phyloP scores from a whole-genome alignment of 2,113 vertebrate genomes.

The Hemiprocne comata region DNA sequence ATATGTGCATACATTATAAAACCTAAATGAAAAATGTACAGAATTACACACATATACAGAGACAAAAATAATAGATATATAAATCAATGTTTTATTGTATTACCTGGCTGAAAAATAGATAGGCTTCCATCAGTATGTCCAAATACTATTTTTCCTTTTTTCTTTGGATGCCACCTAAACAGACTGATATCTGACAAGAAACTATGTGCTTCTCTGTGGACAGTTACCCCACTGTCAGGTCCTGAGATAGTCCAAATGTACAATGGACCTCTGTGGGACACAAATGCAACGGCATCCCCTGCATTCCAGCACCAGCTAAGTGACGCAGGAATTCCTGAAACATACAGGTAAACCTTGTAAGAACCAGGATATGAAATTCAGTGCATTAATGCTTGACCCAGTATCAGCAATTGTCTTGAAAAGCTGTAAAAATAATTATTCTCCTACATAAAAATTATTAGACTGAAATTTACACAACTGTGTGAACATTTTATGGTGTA shows the following conservation, averaged over 20 bases:
- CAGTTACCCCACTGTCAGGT: constrained; percentile 82
- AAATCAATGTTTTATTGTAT: not conserved
- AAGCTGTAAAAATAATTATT: not conserved
- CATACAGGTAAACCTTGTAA: not conserved
- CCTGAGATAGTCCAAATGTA: constrained; percentile 91
- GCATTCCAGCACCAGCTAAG: constrained; percentile 95
- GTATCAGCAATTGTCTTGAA: not conserved
- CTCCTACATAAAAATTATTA: not conserved
- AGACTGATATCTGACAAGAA: constrained; percentile 94
- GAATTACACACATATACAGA: not conserved
- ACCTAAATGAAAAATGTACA: not conserved
- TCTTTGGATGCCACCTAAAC: constrained; percentile 92
- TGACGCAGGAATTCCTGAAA: constrained; percentile 86
- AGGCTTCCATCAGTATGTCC: constrained; percentile 96
- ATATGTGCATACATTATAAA: not conserved
- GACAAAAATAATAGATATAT: not conserved
- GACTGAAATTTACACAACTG: not conserved
- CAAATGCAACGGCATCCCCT: constrained; percentile 86
- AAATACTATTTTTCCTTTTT: constrained; percentile 92
- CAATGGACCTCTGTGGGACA: constrained; percentile 90
- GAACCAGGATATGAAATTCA: not conserved
- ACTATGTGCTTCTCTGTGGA: constrained; percentile 93
- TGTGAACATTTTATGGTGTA: not conserved
- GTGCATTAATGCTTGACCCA: not conserved
- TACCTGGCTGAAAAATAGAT: constrained; percentile 95